Base-by-base conservation (phyloP, 1,140 invertebrate species). In the Hesperophylax magnus region DNA sequence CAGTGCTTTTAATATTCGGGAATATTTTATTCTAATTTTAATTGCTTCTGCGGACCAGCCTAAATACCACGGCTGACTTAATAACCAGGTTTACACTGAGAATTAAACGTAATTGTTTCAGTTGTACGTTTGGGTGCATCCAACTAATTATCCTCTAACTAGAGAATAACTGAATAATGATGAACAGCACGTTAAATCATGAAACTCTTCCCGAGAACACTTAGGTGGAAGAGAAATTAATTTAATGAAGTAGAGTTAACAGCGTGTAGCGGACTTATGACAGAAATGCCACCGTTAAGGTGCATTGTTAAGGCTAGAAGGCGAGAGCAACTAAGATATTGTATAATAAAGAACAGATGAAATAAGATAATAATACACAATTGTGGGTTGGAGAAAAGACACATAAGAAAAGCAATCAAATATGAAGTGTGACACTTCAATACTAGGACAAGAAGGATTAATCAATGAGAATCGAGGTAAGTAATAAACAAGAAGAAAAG, bases 91-190 rank as follows among this genome's bases (percentile, higher is more conserved):
- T 81, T 65, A 74, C 75, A 61, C 58, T 53, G 76, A 54, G 72
- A 81, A 81, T 81, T 77, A 78, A 78, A 77, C 63, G 47, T 81
- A 77, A 81, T 81, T 78, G 80, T 81, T 77, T 72, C 18, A 18
- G 74, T 60, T 27, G 20, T 39, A 76, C 74, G 47, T 60, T 58
- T 39, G 54, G n/a, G 54, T 31, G 78, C 65, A 67, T 77, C 53
- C 81, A n/a, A 82, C 81, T 82, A 82, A 82, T 82, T 77, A 72
- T 63, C 31, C 81, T 74, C 69, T 75, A 67, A 82, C 77, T 79
- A 56, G 69, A 53, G 81, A 82, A 82, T 82, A 82, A 82, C 77
- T 82, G 81, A 82, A 82, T 82, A 82, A 76, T 79, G 78, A 82
- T 82, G 67, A 77, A 79, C 47, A 54, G 31, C 53, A 22, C 22